These are phyloP conservation scores for Syrista parreyssii DNA, from an alignment of 2,888 invertebrate genomes.

Conservation along the genomic window DNA sequence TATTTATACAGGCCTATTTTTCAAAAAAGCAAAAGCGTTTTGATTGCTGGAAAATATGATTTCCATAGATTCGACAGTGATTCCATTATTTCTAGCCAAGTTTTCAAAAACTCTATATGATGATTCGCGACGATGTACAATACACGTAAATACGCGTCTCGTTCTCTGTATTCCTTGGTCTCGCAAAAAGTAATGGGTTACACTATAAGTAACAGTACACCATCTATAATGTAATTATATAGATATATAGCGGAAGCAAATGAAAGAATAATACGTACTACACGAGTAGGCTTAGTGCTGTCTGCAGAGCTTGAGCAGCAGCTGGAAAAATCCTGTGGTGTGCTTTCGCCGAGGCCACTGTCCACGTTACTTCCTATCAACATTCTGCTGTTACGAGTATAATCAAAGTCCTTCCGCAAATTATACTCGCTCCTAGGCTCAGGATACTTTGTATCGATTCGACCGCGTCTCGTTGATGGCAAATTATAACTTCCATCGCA, in stretches of 20 bases:
- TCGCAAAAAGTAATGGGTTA: background rate
- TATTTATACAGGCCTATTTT: background rate
- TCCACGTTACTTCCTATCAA: slow-evolving; percentile 60
- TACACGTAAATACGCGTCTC: background rate
- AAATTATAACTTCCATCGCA: slow-evolving; percentile 60
- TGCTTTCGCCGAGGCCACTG: slow-evolving; percentile 64
- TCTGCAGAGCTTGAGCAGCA: slow-evolving; percentile 65
- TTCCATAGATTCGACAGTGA: background rate
- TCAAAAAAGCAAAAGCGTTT: background rate
- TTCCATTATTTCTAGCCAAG: background rate
- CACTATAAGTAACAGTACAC: background rate
- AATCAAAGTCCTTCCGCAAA: slow-evolving; percentile 58
- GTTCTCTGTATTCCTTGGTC: background rate
- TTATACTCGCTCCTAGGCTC: slow-evolving; percentile 54
- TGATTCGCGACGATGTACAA: background rate
- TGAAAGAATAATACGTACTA: slow-evolving; percentile 52
- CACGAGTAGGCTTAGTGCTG: slow-evolving; percentile 60
- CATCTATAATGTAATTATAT: background rate
- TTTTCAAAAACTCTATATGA: background rate
- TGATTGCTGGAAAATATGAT: background rate
- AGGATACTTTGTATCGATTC: slow-evolving; percentile 53
- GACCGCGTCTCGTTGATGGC: slow-evolving; percentile 47
- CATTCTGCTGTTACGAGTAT: slow-evolving; percentile 57
- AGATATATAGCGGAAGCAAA: background rate
- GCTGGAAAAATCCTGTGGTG: slow-evolving; percentile 64